Percentiles rank a stretch among this genome's conserved stretches.
Conservation (phyloP, 2,888 invertebrate genomes). For the Meliscaeva auricollis region DNA sequence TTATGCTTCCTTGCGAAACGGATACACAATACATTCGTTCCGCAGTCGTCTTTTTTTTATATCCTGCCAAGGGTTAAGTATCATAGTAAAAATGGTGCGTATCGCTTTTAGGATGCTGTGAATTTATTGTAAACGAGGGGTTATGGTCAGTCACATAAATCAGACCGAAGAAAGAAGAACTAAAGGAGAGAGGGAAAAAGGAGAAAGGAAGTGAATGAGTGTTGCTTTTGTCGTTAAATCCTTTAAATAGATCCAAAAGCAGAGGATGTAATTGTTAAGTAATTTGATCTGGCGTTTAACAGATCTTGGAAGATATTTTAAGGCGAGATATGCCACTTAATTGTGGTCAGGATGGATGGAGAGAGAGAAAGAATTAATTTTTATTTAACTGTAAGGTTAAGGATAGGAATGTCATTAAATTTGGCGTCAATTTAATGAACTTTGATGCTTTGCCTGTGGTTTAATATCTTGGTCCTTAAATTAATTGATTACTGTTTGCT, state of each 20-base stretch:
- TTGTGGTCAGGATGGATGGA: conserved; percentile 58
- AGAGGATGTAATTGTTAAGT: conserved; percentile 64
- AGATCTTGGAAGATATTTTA: conserved; percentile 37
- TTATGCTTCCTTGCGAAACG: conserved; percentile 69
- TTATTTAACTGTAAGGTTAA: conserved; percentile 35
- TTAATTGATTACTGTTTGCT: conserved; percentile 39
- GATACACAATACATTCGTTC: conserved; percentile 12
- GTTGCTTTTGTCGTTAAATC: conserved; percentile 63
- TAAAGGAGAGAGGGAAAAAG: background rate
- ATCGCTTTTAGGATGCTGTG: conserved; percentile 59
- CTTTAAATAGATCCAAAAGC: conserved; percentile 32
- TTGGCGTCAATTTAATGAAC: conserved; percentile 72
- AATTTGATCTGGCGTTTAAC: conserved; percentile 70
- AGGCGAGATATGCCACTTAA: conserved; percentile 57
- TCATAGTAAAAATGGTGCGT: conserved; percentile 55
- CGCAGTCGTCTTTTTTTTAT: conserved; percentile 40
- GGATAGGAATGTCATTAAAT: conserved; percentile 61
- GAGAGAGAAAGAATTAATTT: conserved; percentile 44
- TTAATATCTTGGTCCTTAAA: conserved; percentile 24
- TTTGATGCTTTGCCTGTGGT: conserved; percentile 54
- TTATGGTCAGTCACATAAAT: conserved; percentile 72
- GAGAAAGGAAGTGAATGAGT: conserved; percentile 7
- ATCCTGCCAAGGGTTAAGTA: conserved; percentile 73
- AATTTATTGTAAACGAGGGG: conserved; percentile 51
- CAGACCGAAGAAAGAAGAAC: conserved; percentile 25